phyloP scores from a whole-genome alignment of 2,113 vertebrate species.

The Hemibagrus wyckioides region DNA sequence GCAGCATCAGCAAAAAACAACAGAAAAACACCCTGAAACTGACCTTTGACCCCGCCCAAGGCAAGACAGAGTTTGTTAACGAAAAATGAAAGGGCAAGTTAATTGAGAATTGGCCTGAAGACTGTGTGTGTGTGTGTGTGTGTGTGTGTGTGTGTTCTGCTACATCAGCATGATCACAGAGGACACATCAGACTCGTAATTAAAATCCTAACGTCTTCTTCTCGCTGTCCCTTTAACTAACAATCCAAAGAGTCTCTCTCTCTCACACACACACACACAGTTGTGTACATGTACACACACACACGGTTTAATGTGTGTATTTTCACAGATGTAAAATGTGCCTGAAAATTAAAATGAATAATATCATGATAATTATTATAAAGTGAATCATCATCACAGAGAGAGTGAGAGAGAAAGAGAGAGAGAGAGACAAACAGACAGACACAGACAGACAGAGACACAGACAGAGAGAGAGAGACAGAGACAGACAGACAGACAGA shows the following conservation, averaged over 20 bases:
- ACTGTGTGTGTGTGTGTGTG: constrained; percentile 11
- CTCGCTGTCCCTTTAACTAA: neutral
- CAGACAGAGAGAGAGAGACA: neutral
- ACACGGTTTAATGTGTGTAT: neutral
- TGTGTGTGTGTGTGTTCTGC: constrained; percentile 26
- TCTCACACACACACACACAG: neutral
- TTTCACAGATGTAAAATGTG: neutral
- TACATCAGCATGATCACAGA: constrained; percentile 39
- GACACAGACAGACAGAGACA: neutral
- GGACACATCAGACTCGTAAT: constrained; percentile 30
- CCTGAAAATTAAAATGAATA: neutral
- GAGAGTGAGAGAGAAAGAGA: neutral
- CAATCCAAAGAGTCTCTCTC: neutral
- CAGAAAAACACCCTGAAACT: neutral
- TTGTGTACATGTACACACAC: neutral
- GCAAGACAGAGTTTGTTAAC: constrained; percentile 5
- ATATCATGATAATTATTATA: neutral
- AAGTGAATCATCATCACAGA: neutral
- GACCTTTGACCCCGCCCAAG: neutral
- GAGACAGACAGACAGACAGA: neutral
- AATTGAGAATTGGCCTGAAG: constrained; percentile 42
- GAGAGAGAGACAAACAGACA: neutral
- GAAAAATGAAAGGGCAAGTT: constrained; percentile 14
- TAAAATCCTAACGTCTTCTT: constrained; percentile 39
- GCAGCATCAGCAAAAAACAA: constrained; percentile 23